Base-by-base conservation (phyloP, 1,140 invertebrate species). In the Bombyx mandarina region DNA sequence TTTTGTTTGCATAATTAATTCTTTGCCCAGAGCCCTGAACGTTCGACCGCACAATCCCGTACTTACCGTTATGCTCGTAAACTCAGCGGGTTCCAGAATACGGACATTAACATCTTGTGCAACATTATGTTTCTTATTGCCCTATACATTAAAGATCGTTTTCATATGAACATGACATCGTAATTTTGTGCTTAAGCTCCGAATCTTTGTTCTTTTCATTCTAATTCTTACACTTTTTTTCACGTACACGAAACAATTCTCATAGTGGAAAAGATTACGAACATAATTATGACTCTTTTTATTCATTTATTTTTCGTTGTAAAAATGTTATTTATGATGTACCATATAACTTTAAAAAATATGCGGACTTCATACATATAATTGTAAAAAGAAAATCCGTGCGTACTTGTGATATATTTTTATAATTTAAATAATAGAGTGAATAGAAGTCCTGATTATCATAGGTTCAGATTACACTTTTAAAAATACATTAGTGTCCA, bases 1-100 rank as follows among this genome's bases (percentile, higher is more conserved):
- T 77, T 78, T 77, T 79, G 76, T 78, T 79, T 74, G 69, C 72
- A 79, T 82, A 81, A 83, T 86, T 82, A 86, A 79, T 79, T 78
- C 71, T 71, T 68, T 44, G 62, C 58, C 66, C 69, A 62, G 73
- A 79, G 66, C 70, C 66, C 66, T 60, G 73, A 72, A 76, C 64
- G 65, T 75, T 78, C 73, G 66, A 75, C 78, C 75, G 69, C 71
- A 81, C 71, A 76, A 74, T 75, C 70, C 73, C 67, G 63, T 62
- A 62, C 59, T 62, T 71, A 71, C 82, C 74, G 80, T 86, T 85
- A 84, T 67, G 67, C 72, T 81, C 73, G 63, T 77, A 81, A 86
- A 79, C 71, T 50, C 79, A 82, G 76, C 78, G 66, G 78, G 61
- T 48, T 52, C 45, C 45, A 52, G 62, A 67, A 68, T 66, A 63